Conservation (phyloP, 1,140 invertebrate species). For the Lepeophtheirus salmonis region DNA sequence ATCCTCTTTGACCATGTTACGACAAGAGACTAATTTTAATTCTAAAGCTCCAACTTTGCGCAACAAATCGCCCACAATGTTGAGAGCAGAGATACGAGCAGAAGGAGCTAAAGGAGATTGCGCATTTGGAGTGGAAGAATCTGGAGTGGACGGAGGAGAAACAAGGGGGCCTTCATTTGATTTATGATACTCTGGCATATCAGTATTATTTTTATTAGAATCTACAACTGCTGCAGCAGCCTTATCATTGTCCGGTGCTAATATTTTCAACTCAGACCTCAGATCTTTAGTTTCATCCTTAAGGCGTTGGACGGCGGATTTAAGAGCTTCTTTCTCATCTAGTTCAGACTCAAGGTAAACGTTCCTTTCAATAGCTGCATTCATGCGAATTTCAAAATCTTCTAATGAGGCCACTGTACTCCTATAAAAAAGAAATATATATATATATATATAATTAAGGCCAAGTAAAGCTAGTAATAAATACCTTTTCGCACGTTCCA, state of each 20-base stretch:
- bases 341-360: conserved; percentile 87
- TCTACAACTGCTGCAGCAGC: conserved; percentile 16
- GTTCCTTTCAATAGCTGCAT: conserved; percentile 88
- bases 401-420: conserved; percentile 74
- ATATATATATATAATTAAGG: too few species aligned
- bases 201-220: background rate
- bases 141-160: conserved; percentile 16
- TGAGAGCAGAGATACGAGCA: conserved; percentile 67
- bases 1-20: conserved; percentile 30
- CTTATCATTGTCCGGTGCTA: conserved; percentile 21
- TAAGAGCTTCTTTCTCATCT: conserved; percentile 80
- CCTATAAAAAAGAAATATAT: conserved; percentile 35
- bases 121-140: conserved; percentile 18
- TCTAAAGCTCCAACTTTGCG: conserved; percentile 54
- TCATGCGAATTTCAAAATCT: conserved; percentile 76
- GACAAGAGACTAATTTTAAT: conserved; percentile 32
- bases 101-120: conserved; percentile 50
- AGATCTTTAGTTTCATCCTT: conserved; percentile 91
- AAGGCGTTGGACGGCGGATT: conserved; percentile 73
- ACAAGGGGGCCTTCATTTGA: too few species aligned
- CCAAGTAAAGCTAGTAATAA: too few species aligned
- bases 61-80: conserved; percentile 78
- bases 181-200: too few species aligned
- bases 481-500: conserved; percentile 82
- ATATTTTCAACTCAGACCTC: conserved; percentile 20